Conservation (phyloP, 2,888 invertebrate genomes). For the Galeopsomyia nigrocyanea region DNA sequence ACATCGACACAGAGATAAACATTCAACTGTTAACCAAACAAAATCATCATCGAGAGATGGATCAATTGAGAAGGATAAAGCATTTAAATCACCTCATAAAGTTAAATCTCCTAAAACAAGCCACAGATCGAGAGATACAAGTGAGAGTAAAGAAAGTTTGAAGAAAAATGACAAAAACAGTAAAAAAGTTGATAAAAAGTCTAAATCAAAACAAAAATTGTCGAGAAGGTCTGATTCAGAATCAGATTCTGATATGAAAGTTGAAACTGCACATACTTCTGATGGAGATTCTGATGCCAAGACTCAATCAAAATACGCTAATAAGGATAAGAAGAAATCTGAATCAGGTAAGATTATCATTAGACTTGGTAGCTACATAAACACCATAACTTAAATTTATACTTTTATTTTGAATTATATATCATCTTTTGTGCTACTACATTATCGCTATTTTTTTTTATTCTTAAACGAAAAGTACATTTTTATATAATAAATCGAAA, state of each 20-base stretch:
- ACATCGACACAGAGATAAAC: not conserved
- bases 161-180: too few relatives aligned
- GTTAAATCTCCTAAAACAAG: conserved; percentile 6
- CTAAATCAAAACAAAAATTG: too few relatives aligned
- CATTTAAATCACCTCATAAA: conserved; percentile 28
- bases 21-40: not conserved
- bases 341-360: conserved; percentile 25
- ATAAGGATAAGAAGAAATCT: conserved; percentile 31
- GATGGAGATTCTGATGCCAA: conserved; percentile 25
- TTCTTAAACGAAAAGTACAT: too few relatives aligned
- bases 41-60: not conserved
- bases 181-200: too few relatives aligned
- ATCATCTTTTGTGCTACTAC: not conserved
- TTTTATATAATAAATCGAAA: too few relatives aligned
- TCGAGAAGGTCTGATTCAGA: not conserved
- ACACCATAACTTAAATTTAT: too few relatives aligned
- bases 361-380: too few relatives aligned
- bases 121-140: not conserved
- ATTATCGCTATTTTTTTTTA: not conserved
- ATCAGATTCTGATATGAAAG: not conserved
- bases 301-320: conserved; percentile 14
- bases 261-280: not conserved
- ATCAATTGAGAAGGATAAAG: conserved; percentile 32
- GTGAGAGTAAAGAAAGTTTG: too few relatives aligned
- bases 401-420: not conserved